Evolutionary conservation across 2,113 vertebrate genomes (phyloP), one percentile per base, ranked within the genome.

Genomic region (Embiotoca jacksoni): DNA sequence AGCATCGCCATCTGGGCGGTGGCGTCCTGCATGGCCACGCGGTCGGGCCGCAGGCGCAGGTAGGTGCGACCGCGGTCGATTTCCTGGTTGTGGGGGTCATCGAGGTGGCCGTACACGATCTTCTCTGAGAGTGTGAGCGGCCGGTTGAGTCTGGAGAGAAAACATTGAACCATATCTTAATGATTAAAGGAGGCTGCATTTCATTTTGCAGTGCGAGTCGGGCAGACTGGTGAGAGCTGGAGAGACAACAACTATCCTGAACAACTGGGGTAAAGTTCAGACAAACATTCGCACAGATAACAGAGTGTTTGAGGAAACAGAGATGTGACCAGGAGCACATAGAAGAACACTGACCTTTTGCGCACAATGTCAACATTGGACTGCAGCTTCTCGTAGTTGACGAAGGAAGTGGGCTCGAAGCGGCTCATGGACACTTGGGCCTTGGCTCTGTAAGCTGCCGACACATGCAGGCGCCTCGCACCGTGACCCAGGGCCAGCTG

Each of bases 1-100:
- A 99, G 94, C 98, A 99, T 99, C 9, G 98, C 98, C 98, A 99
- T 99, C 93, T 99, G 98, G 3, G 98, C 98, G 0, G 98, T 99
- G 60, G 98, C 98, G 0, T 99, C 98, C 92, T 99, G 98, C 98
- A 99, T 99, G 81, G 98, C 98, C 89, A 99, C 98, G 0, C 98
- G 96, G 92, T 99, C 98, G 0, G 98, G 98, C 44, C 94, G 94
- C n/a, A 99, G 88, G 1, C 98, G 96, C 80, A 99, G 93, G n/a
- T 99, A 99, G 0, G 97, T 97, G 89, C 96, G 96, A 52, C 98
- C 98, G 0, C 98, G 93, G 71, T 95, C 96, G 0, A 99, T 97
- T 3, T 98, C 97, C 92, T 99, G 98, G 13, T 94, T 94, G 53
- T 90, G 92, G 0, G 98, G 96, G 78, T 99, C 96, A 92, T 98